Evolutionary conservation across 1,140 invertebrate genomes (phyloP).

Genomic region (Bacillus rossius): DNA sequence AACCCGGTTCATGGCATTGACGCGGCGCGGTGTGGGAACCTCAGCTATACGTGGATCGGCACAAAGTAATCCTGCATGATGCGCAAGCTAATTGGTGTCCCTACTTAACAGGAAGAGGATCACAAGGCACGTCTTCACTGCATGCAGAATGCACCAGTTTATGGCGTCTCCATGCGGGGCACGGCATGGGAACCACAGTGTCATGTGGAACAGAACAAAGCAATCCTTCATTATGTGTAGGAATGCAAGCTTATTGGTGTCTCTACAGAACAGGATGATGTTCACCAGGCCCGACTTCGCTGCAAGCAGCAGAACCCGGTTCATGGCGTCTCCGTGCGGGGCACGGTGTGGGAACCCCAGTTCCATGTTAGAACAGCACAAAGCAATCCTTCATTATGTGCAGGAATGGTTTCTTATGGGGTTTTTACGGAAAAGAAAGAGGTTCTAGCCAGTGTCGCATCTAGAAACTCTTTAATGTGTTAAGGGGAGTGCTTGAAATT

Average conservation of each 20-base stretch:
- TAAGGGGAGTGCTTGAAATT: too few species aligned
- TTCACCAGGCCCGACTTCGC: conserved; percentile 58
- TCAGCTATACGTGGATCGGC: conserved; percentile 55
- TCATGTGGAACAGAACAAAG: conserved; percentile 59
- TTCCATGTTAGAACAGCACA: conserved; percentile 56
- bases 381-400: conserved; percentile 67
- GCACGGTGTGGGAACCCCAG: conserved; percentile 54
- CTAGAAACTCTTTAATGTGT: too few species aligned
- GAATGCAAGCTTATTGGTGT: conserved; percentile 54
- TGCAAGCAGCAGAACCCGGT: conserved; percentile 49
- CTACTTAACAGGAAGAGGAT: too few species aligned
- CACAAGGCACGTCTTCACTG: conserved; percentile 58
- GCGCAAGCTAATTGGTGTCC: conserved; percentile 51
- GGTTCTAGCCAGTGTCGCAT: too few species aligned
- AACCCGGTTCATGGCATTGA: conserved; percentile 51
- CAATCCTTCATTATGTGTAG: conserved; percentile 62
- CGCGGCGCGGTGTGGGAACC: conserved; percentile 53
- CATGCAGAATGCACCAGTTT: conserved; percentile 49
- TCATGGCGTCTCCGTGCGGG: conserved; percentile 52
- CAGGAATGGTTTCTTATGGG: too few species aligned
- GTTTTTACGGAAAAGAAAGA: too few species aligned
- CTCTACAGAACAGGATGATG: too few species aligned
- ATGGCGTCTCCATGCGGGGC: conserved; percentile 54
- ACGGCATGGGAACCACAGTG: conserved; percentile 51
- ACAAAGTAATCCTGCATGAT: conserved; percentile 64